Evolutionary conservation across 2,888 invertebrate genomes (phyloP).

Genomic region (Polymixis lichenea): DNA sequence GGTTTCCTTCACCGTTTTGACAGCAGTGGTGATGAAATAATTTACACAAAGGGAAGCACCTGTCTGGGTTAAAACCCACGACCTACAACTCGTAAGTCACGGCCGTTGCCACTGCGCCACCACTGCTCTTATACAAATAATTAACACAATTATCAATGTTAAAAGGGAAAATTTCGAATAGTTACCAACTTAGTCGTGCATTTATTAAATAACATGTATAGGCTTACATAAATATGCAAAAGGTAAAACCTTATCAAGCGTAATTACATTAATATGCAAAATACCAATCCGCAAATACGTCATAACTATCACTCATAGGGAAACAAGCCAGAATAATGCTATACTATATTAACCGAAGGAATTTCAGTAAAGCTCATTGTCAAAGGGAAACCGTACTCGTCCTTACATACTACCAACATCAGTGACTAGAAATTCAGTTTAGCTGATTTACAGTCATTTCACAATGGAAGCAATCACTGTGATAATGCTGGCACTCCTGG

Average conservation of each 20-base stretch:
- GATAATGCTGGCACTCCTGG: conserved; percentile 12
- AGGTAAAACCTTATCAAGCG: conserved; percentile 5
- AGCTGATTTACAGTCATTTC: conserved; percentile 16
- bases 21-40: too few relatives aligned
- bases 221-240: neutral
- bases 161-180: neutral
- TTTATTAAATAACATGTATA: neutral
- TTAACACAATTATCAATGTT: neutral
- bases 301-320: neutral
- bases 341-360: conserved; percentile 1
- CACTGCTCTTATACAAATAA: neutral
- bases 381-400: neutral
- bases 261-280: too few relatives aligned
- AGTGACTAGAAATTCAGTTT: conserved; percentile 17
- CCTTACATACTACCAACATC: neutral
- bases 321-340: neutral
- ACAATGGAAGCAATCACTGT: conserved; percentile 18
- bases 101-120: too few relatives aligned
- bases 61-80: too few relatives aligned
- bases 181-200: neutral
- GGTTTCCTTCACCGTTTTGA: neutral
- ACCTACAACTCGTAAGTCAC: too few relatives aligned
- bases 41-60: too few relatives aligned
- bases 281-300: neutral
- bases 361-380: neutral